Evolutionary conservation across 2,797 vertebrate genomes (phyloP).

Genomic region (Streptopelia turtur): DNA sequence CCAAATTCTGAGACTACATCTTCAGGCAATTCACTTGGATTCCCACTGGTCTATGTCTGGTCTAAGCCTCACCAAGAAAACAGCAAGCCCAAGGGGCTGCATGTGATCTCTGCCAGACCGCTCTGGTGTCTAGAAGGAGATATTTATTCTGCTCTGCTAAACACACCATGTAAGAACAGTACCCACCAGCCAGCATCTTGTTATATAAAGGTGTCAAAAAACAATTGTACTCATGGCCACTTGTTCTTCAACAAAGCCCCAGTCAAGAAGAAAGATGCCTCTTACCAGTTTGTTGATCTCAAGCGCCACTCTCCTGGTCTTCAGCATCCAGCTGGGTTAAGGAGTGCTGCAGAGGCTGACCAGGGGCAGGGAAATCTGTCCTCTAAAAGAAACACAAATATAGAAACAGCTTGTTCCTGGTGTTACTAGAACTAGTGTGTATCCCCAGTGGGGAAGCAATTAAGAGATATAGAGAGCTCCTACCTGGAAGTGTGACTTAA

Average conservation of each 20-base stretch:
- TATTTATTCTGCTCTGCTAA: neutral
- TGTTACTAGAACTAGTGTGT: neutral
- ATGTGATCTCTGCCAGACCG: neutral
- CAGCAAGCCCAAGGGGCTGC: neutral
- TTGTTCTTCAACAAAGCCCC: neutral
- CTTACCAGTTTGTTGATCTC: slow-evolving; percentile 93
- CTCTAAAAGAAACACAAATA: slow-evolving; percentile 76
- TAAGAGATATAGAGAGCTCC: neutral
- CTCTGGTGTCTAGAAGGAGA: neutral
- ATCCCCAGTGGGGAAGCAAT: neutral
- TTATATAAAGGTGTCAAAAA: neutral
- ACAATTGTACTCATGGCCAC: neutral
- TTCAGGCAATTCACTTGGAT: neutral
- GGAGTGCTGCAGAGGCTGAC: slow-evolving; percentile 83
- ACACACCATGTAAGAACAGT: neutral
- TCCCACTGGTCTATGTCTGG: neutral
- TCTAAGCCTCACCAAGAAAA: neutral
- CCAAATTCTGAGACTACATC: neutral
- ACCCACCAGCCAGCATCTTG: neutral
- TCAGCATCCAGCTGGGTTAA: slow-evolving; percentile 85
- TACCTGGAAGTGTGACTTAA: slow-evolving; percentile 86
- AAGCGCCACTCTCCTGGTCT: slow-evolving; percentile 81
- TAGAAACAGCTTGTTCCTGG: neutral
- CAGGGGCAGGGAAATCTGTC: slow-evolving; percentile 83
- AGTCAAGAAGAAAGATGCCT: neutral